Evolutionary conservation across 1,140 invertebrate species (phyloP).

Genomic region (Scaptomyza pallida): DNA sequence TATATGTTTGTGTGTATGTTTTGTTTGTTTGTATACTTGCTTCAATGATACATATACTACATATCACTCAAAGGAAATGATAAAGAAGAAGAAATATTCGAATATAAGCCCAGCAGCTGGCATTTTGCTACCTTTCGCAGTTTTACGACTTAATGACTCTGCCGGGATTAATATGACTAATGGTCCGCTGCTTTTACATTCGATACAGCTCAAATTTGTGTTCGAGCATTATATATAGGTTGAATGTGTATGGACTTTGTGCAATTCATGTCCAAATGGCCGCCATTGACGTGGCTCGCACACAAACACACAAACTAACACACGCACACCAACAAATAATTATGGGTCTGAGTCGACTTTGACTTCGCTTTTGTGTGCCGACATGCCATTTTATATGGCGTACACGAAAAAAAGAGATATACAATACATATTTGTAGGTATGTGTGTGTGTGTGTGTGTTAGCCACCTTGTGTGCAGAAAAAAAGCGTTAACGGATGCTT

Average conservation of each 20-base stretch:
- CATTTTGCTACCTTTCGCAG: slow-evolving; percentile 52
- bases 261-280: slow-evolving; percentile 71
- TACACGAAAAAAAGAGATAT: slow-evolving; percentile 14
- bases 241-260: slow-evolving; percentile 54
- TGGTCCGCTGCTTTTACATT: slow-evolving; percentile 71
- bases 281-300: slow-evolving; percentile 36
- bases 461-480: background rate
- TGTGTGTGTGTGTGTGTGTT: background rate
- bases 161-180: slow-evolving; percentile 82
- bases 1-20: slow-evolving; percentile 11
- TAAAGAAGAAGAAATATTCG: slow-evolving; percentile 18
- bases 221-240: slow-evolving; percentile 10
- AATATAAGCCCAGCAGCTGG: slow-evolving; percentile 16
- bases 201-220: slow-evolving; percentile 40
- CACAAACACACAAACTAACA: slow-evolving; percentile 17
- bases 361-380: slow-evolving; percentile 54
- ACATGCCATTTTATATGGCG: slow-evolving; percentile 63
- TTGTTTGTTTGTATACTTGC: slow-evolving; percentile 12
- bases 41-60: slow-evolving; percentile 21
- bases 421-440: slow-evolving; percentile 11
- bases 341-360: slow-evolving; percentile 57
- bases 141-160: slow-evolving; percentile 83
- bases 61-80: slow-evolving; percentile 38
- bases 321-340: slow-evolving; percentile 50
- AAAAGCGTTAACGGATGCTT: background rate